Evolutionary conservation across 2,113 vertebrate species (phyloP), one percentile per base, ranked within the genome.

Genomic region (Sula dactylatra): DNA sequence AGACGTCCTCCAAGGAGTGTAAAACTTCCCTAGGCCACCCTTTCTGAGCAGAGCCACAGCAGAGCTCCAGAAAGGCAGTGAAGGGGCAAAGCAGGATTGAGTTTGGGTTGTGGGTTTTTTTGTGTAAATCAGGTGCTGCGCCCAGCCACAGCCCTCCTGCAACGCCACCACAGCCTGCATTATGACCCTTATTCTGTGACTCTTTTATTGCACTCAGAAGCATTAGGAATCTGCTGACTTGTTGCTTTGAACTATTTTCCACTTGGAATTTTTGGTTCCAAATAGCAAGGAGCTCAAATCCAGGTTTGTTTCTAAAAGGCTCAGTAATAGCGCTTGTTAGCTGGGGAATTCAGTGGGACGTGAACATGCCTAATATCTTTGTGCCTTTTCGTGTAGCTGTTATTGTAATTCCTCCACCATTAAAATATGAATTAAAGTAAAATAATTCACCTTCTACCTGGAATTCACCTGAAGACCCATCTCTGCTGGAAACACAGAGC

Each of bases 311-410:
- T 34, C 40, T 61, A 17, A 55, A 55, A 56, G 42, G 25, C 26
- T 69, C 38, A 14, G 71, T 47, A 21, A 16, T 7, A 49, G 22
- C 1, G 2, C 11, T 11, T 11, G 25, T 40, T 45, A 50, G 29
- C 2, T 3, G 38, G 18, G 25, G 58, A 66, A 54, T 64, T 67
- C 1, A 2, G 15, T 49, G 62, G n/a, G 54, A 32, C 0, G 0
- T 3, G 44, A 79, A 52, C 11, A 8, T 0, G 0, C 52, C 31
- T 22, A 16, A 34, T 32, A 32, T 7, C 70, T 42, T n/a, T 74
- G 10, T 59, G n/a, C 14, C 2, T 73, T 78, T 72, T 55, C 2
- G 0, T 64, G 13, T 7, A 36, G 15, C 5, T 54, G 4, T 47
- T 50, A 36, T 3, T 50, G 6, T 25, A 42, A 52, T 32, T 58